Base-by-base conservation (phyloP, 2,797 vertebrate genomes). In the Chaunax sp. region DNA sequence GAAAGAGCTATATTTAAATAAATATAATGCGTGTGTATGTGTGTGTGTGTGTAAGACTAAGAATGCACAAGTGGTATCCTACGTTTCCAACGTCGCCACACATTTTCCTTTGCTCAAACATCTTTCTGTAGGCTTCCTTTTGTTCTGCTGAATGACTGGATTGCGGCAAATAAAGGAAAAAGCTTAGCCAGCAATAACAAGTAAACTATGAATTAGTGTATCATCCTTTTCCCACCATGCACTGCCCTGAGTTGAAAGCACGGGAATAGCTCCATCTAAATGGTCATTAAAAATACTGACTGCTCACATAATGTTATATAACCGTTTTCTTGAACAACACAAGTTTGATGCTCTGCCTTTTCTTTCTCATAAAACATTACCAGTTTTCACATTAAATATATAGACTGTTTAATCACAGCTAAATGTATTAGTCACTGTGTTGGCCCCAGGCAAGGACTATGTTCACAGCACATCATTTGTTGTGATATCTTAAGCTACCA, bases 361-460 rank as follows among this genome's bases (percentile, higher is more conserved):
- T 72, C 37, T 68, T 65, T 61, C 74, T 78, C 70, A 75, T 76
- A 79, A 83, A 83, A 80, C 68, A 68, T 55, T 60, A 78, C 70
- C 65, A 80, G 55, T 78, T 80, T 80, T 79, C 72, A 82, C 73
- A 84, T 86, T 75, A 76, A 81, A 83, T 88, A 82, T 80, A 78
- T 75, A 78, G 81, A 59, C 81, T 88, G 73, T 80, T 87, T 90
- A 90, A 91, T 89, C 79, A 57, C 72, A 80, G 74, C 63, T 87
- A 84, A 90, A 87, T 84, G 86, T 83, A 87, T 91, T 89, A 81
- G 86, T 90, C 86, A 89, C 82, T 10, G 75, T 74, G 75, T 77
- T 80, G 60, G 81, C 85, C 87, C 0, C 40, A 79, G 86, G 88
- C 86, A 66, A 58, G 23, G 68, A 59, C 78, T 62, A 70, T 77